A percentile compares a stretch with the other conserved stretches of the same genome.
Evolutionary conservation across 2,113 vertebrate species (phyloP).

Genomic region (Crotalus tigris): DNA sequence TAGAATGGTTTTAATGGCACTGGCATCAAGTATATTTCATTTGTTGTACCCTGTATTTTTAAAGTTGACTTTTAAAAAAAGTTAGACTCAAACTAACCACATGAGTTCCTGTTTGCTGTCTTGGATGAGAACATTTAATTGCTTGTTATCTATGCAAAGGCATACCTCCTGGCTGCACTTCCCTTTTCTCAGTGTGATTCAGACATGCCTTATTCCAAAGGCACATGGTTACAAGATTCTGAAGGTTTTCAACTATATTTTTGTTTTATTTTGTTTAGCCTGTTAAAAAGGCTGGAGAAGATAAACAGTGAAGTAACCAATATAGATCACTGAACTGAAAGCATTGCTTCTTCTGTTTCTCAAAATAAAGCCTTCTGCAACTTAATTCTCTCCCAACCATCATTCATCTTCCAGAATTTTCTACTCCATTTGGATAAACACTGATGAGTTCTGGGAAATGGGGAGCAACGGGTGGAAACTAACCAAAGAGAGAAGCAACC

Average conservation of each 20-base stretch:
- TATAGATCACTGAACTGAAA: not conserved
- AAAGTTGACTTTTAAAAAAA: conserved; percentile 3
- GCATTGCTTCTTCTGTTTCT: not conserved
- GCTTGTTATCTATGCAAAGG: not conserved
- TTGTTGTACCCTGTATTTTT: not conserved
- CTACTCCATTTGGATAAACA: not conserved
- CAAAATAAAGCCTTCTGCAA: not conserved
- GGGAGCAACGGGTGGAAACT: not conserved
- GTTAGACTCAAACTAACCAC: conserved; percentile 28
- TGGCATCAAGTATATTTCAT: not conserved
- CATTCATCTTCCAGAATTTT: not conserved
- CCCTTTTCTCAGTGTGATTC: conserved; percentile 14
- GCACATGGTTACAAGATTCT: not conserved
- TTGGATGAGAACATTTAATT: conserved; percentile 17
- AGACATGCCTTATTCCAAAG: not conserved
- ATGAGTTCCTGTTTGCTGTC: not conserved
- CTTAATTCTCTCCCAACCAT: not conserved
- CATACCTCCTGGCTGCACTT: conserved; percentile 7
- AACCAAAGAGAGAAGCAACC: no score
- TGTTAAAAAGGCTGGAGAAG: not conserved
- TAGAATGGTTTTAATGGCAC: not conserved
- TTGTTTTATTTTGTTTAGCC: not conserved
- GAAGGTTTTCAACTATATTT: not conserved
- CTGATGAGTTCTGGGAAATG: not conserved
- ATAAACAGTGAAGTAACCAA: not conserved